Percentiles rank a stretch among this genome's conserved stretches.
These are phyloP conservation scores for Diploscapter pachys DNA, from an alignment of 1,140 invertebrate species.

Conservation along the genomic window DNA sequence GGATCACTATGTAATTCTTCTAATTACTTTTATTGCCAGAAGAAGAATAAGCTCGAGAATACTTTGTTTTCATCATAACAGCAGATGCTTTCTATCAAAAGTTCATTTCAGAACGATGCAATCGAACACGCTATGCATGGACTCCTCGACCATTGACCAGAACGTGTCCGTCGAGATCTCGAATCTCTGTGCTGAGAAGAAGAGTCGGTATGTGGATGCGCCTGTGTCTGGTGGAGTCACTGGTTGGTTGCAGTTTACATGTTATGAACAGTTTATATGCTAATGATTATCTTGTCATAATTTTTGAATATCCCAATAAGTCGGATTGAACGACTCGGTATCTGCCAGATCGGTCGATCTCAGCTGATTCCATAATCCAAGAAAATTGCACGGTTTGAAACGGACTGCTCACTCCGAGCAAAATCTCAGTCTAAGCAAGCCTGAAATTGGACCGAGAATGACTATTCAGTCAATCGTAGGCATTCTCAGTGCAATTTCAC, in stretches of 20 bases:
- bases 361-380: too few relatives aligned
- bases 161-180: conserved; percentile 74
- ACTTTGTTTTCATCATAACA: conserved; percentile 7
- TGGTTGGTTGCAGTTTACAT: conserved; percentile 27
- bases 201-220: conserved; percentile 81
- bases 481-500: too few relatives aligned
- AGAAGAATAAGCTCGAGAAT: conserved; percentile 18
- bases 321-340: too few relatives aligned
- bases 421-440: too few relatives aligned
- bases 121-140: conserved; percentile 76
- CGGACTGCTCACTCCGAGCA: too few relatives aligned
- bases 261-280: too few relatives aligned
- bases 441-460: too few relatives aligned
- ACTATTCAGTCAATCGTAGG: too few relatives aligned
- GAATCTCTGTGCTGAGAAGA: conserved; percentile 67
- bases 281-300: too few relatives aligned
- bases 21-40: background rate
- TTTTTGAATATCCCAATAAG: too few relatives aligned
- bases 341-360: too few relatives aligned
- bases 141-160: conserved; percentile 92
- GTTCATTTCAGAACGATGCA: conserved; percentile 65
- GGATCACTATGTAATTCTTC: conserved; percentile 25
- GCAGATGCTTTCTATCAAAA: conserved; percentile 30
- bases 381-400: too few relatives aligned
- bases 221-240: conserved; percentile 87